Conservation (phyloP, 2,888 invertebrate species). For the Crematogaster levior region DNA sequence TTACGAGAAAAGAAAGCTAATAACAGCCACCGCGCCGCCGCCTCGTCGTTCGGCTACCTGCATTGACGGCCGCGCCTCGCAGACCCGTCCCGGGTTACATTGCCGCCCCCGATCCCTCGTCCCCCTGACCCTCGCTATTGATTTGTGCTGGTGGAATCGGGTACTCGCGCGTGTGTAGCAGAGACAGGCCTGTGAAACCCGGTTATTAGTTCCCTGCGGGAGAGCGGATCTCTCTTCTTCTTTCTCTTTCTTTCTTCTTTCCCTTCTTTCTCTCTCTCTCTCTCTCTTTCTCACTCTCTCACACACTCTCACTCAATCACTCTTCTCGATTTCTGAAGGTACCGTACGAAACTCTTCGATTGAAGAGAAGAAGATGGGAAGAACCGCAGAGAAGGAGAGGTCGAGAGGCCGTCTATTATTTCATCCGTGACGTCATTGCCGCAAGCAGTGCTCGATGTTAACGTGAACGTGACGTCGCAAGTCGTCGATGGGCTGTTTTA, state of each 20-base stretch:
- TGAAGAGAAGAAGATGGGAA: conserved; percentile 39
- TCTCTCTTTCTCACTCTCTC: conserved; percentile 42
- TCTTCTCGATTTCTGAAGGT: conserved; percentile 52
- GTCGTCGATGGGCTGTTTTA: conserved; percentile 37
- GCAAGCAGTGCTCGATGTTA: conserved; percentile 39
- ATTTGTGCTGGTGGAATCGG: conserved; percentile 53
- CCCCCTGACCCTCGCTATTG: conserved; percentile 35
- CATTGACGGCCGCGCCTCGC: conserved; percentile 67
- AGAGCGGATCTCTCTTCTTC: conserved; percentile 56
- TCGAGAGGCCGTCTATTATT: conserved; percentile 64
- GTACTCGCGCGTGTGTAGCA: conserved; percentile 54
- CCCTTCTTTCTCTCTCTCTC: not conserved
- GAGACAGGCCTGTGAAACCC: conserved; percentile 77
- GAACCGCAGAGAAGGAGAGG: conserved; percentile 9
- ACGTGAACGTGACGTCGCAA: conserved; percentile 30
- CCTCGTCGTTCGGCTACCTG: conserved; percentile 76
- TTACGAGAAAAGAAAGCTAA: conserved; percentile 82
- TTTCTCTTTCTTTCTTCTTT: conserved; percentile 57
- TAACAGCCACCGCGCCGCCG: conserved; percentile 77
- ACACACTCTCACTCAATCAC: conserved; percentile 19
- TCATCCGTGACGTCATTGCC: conserved; percentile 66
- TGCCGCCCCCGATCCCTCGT: conserved; percentile 33
- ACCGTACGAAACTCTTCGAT: conserved; percentile 62
- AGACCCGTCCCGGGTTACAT: conserved; percentile 58
- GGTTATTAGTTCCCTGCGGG: conserved; percentile 84